These are phyloP conservation scores for Paralichthys olivaceus DNA, from an alignment of 2,113 vertebrate genomes.

Conservation along the genomic window DNA sequence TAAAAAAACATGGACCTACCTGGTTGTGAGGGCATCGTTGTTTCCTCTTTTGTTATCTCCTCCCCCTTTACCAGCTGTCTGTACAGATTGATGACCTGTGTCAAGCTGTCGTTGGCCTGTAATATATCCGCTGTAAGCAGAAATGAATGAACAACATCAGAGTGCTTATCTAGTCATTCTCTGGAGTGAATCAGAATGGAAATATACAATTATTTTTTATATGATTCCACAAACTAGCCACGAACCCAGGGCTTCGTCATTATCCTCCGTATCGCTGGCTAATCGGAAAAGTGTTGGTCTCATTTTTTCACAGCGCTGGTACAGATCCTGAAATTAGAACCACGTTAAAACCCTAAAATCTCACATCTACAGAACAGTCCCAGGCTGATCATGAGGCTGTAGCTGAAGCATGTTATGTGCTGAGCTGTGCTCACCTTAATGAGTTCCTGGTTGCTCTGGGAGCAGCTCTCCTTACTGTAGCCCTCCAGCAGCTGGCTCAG, in stretches of 20 bases:
- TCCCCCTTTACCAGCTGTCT: constrained; percentile 92
- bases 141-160: constrained; percentile 24
- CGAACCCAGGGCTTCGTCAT: constrained; percentile 95
- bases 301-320: constrained; percentile 97
- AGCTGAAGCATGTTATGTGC: constrained; percentile 16
- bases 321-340: constrained; percentile 87
- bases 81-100: constrained; percentile 96
- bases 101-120: constrained; percentile 96
- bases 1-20: constrained; percentile 71
- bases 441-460: constrained; percentile 90
- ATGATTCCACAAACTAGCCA: background rate
- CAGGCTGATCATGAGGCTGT: background rate
- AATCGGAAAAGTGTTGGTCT: constrained; percentile 94
- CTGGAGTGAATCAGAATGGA: background rate
- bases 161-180: background rate
- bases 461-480: constrained; percentile 86
- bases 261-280: constrained; percentile 97
- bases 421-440: constrained; percentile 88
- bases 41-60: constrained; percentile 88
- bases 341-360: constrained; percentile 5
- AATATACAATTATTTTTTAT: background rate
- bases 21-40: constrained; percentile 72
- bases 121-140: constrained; percentile 90
- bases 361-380: background rate
- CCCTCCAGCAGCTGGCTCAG: constrained; percentile 93